phyloP scores from a whole-genome alignment of 2,888 invertebrate genomes.

The Hyposoter didymator region DNA sequence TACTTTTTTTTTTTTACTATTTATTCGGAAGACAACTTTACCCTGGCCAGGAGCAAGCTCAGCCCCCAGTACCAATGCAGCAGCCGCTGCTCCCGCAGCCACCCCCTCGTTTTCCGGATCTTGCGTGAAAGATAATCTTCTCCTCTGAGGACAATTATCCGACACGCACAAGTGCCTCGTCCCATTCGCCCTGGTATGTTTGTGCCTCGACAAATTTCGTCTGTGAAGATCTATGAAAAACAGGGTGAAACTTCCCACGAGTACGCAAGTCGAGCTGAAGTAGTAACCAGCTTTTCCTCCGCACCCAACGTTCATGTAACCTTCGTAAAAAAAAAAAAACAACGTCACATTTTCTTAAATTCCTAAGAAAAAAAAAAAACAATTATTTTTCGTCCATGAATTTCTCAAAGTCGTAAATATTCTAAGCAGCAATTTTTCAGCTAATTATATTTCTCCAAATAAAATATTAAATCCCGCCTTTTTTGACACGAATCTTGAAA shows the following conservation, averaged over 20 bases:
- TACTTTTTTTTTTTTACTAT: not conserved
- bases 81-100: conserved; percentile 86
- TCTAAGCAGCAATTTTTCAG: no score
- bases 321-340: conserved; percentile 83
- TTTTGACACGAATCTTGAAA: no score
- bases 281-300: conserved; percentile 93
- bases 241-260: conserved; percentile 90
- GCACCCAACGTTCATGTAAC: conserved; percentile 92
- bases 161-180: conserved; percentile 86
- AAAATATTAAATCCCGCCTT: no score
- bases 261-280: conserved; percentile 92
- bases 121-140: conserved; percentile 86
- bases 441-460: no score
- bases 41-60: conserved; percentile 83
- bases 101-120: conserved; percentile 86
- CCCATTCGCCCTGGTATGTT: conserved; percentile 88
- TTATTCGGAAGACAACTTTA: conserved; percentile 50
- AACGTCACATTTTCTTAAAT: not conserved
- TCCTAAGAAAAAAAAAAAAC: no score
- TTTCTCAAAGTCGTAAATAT: no score
- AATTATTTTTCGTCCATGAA: no score
- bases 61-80: conserved; percentile 87
- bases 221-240: conserved; percentile 93
- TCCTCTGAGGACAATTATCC: conserved; percentile 86
- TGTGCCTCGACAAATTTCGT: conserved; percentile 89